Base-by-base conservation (phyloP, 1,140 invertebrate species). In the Tetragnatha versicolor region DNA sequence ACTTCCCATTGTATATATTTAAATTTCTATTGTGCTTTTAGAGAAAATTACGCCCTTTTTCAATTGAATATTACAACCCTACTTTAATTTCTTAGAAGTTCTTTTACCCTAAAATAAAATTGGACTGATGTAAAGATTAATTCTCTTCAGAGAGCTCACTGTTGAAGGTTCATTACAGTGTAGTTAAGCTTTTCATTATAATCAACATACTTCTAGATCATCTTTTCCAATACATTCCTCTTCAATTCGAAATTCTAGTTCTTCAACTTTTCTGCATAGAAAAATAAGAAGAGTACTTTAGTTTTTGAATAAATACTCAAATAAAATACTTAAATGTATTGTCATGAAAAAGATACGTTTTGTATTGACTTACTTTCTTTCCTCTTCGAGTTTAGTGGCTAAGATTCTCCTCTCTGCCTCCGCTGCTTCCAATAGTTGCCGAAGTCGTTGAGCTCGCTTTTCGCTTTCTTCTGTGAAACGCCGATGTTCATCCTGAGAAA, bases 211-310 rank as follows among this genome's bases (percentile, higher is more conserved):
- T 90, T 94, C 91, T 84, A 94, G 88, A 84, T 93, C 92, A 83
- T 90, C 89, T 86, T 92, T 92, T 83, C 88, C 89, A 81, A 94
- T 90, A 27, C 89, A 91, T 82, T 94, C 93, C 85, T 97, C 95
- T 87, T 97, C 95, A 80, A 94, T 91, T 47, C 92, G 90, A 84
- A 97, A 97, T 83, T 95, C 90, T 63, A 97, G 87, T 85, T 98
- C 96, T 88, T 98, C 95, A 12, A 92, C 90, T 86, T 94, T 95
- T 83, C 93, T 87, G 79, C 61, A 75, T 79, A 73, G 73, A 49
- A 58, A 65, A 31, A 25, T 47, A 12, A 22, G 14, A 14, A 66
- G n/a, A 27, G 9, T 49, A 47, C 3, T 5, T 47, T n/a, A 47
- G 20, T 14, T 3, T 63, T 63, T 47, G 27, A 45, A 49, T 31